Evolutionary conservation across 2,888 invertebrate genomes (phyloP).

Genomic region (Caenorhabditis imperialis): DNA sequence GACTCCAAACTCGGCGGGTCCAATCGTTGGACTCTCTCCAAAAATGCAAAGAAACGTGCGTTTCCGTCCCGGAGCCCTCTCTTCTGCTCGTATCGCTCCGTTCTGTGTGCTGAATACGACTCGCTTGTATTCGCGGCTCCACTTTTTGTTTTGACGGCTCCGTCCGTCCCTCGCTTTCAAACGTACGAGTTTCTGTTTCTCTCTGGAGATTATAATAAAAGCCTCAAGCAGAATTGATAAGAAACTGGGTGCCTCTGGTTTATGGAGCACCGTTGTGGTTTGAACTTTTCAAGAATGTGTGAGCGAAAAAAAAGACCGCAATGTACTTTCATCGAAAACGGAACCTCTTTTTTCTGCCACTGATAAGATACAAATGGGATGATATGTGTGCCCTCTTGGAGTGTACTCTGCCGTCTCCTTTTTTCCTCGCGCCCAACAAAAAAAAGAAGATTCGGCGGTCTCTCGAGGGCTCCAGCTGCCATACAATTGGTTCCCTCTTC

Average conservation of each 20-base stretch:
- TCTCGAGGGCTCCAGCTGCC: conserved; percentile 18
- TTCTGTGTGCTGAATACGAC: background rate
- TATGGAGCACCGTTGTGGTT: too few relatives aligned
- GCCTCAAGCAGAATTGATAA: too few relatives aligned
- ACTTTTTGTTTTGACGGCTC: background rate
- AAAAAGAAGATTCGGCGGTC: conserved; percentile 13
- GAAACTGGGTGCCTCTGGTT: too few relatives aligned
- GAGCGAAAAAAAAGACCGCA: background rate
- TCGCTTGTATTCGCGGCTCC: conserved; percentile 10
- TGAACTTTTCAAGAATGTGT: too few relatives aligned
- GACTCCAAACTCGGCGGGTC: background rate
- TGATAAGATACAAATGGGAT: conserved; percentile 36
- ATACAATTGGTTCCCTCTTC: conserved; percentile 25
- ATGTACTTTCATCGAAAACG: conserved; percentile 21
- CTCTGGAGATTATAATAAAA: too few relatives aligned
- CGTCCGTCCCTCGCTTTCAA: too few relatives aligned
- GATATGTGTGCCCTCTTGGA: conserved; percentile 18
- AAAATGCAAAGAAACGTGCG: too few relatives aligned
- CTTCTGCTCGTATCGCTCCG: background rate
- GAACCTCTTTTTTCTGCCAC: background rate
- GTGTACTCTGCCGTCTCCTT: conserved; percentile 33
- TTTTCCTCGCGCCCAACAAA: background rate
- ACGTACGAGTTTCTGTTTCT: too few relatives aligned
- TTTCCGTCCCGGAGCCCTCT: too few relatives aligned
- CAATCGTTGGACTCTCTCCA: too few relatives aligned